Percentiles rank a stretch among this genome's conserved stretches.
Conservation (phyloP, 2,797 vertebrate species). For the Crax fasciolata region DNA sequence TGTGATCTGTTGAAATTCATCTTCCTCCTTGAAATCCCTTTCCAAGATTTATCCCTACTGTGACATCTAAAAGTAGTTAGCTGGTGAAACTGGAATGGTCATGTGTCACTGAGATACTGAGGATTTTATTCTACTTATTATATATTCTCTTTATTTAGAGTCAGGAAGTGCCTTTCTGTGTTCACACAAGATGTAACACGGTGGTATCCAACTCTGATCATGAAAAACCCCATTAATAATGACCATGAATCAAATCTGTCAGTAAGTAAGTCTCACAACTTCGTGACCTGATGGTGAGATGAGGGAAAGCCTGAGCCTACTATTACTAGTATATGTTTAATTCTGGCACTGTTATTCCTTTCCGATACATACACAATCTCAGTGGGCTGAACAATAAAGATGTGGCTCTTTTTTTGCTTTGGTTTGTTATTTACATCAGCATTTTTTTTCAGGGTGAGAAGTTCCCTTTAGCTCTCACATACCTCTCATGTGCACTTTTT, state of each 20-base stretch:
- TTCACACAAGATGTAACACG: neutral
- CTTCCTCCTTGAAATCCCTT: neutral
- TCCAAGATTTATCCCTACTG: neutral
- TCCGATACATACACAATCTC: neutral
- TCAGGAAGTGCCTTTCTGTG: neutral
- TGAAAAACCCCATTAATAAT: neutral
- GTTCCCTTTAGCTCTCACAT: neutral
- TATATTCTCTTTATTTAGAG: neutral
- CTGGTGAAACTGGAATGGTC: neutral
- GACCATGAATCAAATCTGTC: neutral
- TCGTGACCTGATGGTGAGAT: neutral
- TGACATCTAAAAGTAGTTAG: neutral
- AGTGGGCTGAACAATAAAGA: neutral
- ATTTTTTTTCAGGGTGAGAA: neutral
- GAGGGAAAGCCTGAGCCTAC: neutral
- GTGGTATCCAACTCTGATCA: neutral
- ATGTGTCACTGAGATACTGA: neutral
- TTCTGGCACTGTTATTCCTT: neutral
- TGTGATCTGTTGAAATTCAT: neutral
- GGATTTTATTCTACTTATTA: neutral
- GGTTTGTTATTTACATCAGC: neutral
- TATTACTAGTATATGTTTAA: neutral
- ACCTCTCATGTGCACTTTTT: neutral
- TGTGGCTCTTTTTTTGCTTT: neutral
- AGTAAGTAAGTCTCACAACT: neutral